A percentile compares a stretch with the other conserved stretches of the same genome.
Conservation (phyloP, 2,888 invertebrate genomes). For the Pyrocoelia pectoralis region DNA sequence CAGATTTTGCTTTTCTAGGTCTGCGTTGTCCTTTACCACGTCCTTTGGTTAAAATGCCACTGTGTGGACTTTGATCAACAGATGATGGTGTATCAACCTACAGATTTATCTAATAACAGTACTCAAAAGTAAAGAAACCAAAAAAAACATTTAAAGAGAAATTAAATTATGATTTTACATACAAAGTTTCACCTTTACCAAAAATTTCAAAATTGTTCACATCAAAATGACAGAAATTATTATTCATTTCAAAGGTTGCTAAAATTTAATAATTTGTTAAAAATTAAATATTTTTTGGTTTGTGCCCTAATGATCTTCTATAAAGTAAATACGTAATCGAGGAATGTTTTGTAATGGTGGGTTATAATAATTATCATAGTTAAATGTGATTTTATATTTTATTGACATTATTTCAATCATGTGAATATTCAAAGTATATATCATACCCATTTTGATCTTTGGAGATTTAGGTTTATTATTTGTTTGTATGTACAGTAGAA, state of each 20-base stretch:
- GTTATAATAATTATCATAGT: no score
- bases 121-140: slow-evolving; percentile 1
- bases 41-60: slow-evolving; percentile 61
- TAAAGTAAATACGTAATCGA: no score
- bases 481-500: no score
- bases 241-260: not conserved
- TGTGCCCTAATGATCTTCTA: no score
- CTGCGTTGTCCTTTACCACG: slow-evolving; percentile 63
- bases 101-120: slow-evolving; percentile 48
- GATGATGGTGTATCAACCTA: slow-evolving; percentile 75
- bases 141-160: slow-evolving; percentile 17
- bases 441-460: no score
- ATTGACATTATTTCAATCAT: no score
- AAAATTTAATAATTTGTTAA: not conserved
- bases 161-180: slow-evolving; percentile 11
- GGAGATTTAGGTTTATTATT: no score
- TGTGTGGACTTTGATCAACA: slow-evolving; percentile 72
- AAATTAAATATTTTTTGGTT: no score
- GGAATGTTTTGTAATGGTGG: no score
- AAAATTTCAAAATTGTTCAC: not conserved
- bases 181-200: slow-evolving; percentile 19
- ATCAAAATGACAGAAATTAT: not conserved
- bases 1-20: slow-evolving; percentile 61
- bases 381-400: no score
- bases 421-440: no score